Evolutionary conservation across 2,113 vertebrate genomes (phyloP).

Genomic region (Oenanthe oenanthe): DNA sequence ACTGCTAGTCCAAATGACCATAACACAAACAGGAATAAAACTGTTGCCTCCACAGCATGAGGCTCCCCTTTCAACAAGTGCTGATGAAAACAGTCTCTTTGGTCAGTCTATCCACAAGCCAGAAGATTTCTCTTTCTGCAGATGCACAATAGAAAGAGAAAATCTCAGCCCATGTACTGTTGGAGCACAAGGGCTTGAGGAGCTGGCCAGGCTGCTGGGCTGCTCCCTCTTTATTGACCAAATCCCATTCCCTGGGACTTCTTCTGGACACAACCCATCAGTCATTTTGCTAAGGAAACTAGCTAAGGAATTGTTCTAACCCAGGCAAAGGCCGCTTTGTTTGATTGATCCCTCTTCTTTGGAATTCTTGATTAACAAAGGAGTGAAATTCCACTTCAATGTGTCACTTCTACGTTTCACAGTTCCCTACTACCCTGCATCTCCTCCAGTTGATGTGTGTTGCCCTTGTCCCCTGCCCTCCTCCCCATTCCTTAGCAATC

Average conservation of each 20-base stretch:
- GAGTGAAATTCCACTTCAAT: background rate
- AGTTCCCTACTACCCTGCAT: background rate
- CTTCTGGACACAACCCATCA: background rate
- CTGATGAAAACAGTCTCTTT: background rate
- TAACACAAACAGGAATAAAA: background rate
- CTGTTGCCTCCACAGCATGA: background rate
- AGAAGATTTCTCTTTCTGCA: background rate
- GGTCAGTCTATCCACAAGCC: background rate
- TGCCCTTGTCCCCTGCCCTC: background rate
- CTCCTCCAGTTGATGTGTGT: accelerated
- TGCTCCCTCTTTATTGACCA: background rate
- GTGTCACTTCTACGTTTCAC: background rate
- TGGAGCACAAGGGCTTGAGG: background rate
- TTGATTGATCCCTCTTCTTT: background rate
- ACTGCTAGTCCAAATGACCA: background rate
- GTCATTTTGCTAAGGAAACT: background rate
- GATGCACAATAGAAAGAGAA: background rate
- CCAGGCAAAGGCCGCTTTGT: background rate
- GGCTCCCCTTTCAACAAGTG: background rate
- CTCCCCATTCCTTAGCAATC: background rate
- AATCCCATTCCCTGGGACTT: background rate
- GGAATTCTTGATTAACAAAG: background rate
- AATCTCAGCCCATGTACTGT: background rate
- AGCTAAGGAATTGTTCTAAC: background rate
- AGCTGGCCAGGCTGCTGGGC: background rate